Conservation (phyloP, 2,113 vertebrate genomes). For the Corvus moneduloides region DNA sequence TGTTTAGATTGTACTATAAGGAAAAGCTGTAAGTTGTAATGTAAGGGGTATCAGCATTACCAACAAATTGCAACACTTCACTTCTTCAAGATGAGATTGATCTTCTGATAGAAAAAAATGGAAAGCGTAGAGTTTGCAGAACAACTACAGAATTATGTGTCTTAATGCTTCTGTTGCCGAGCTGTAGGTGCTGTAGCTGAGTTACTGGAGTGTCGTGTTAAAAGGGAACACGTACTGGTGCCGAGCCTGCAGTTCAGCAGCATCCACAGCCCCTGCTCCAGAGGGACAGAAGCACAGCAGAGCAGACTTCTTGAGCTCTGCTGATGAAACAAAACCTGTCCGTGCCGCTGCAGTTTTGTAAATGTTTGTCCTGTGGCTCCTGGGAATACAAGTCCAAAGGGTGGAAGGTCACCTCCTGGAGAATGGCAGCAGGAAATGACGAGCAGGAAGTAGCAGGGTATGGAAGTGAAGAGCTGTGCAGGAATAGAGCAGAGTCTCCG, state of each 20-base stretch:
- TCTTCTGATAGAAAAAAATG: neutral
- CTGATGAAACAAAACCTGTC: neutral
- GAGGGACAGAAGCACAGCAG: neutral
- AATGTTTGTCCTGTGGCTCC: neutral
- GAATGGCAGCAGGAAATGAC: neutral
- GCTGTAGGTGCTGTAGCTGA: neutral
- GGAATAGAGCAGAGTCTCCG: rapidly evolving
- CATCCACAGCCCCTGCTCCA: neutral
- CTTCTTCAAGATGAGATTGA: neutral
- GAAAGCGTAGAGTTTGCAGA: rapidly evolving
- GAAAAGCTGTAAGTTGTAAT: neutral
- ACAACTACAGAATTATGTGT: neutral
- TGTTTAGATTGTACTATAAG: rapidly evolving
- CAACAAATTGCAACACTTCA: neutral
- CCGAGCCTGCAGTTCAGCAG: rapidly evolving
- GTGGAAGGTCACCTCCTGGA: neutral
- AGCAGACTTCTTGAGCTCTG: neutral
- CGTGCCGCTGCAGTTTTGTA: neutral
- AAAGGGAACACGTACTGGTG: neutral
- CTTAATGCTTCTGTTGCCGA: neutral
- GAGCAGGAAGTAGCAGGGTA: neutral
- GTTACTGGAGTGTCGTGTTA: rapidly evolving
- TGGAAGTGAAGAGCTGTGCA: neutral
- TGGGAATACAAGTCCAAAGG: neutral
- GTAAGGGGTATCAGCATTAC: neutral